Conservation (phyloP, 2,797 vertebrate genomes). For the Sebastes miniatus region DNA sequence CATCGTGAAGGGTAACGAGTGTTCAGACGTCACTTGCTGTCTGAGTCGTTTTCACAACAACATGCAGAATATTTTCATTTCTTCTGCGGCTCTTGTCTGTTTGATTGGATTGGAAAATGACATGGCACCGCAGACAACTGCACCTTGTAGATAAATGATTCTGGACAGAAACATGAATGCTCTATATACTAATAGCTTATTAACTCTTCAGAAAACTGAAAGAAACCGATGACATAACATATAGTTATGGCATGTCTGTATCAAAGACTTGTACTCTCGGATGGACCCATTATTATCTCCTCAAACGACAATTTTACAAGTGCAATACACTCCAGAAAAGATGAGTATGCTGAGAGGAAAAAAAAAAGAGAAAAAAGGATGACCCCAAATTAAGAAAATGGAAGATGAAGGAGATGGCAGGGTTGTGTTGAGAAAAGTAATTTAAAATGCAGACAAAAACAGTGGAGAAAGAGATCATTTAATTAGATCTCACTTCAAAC, state of each 20-base stretch:
- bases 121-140: background rate
- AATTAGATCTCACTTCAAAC: constrained; percentile 49
- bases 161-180: background rate
- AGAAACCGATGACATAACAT: background rate
- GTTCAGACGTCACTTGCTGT: constrained; percentile 14
- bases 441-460: constrained; percentile 18
- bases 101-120: background rate
- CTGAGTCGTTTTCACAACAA: constrained; percentile 1
- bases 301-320: background rate
- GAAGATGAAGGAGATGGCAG: background rate
- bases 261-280: constrained; percentile 5
- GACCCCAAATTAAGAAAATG: background rate
- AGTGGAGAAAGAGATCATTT: constrained; percentile 29
- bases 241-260: constrained; percentile 1
- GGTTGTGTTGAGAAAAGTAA: background rate
- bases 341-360: background rate
- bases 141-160: constrained; percentile 6
- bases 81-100: background rate
- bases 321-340: background rate
- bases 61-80: background rate
- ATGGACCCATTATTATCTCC: background rate
- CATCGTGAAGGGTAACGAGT: constrained; percentile 17
- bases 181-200: background rate
- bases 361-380: background rate
- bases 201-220: background rate